These are phyloP conservation scores for Australoheros scitulus DNA, from an alignment of 2,113 vertebrate species.

Conservation along the genomic window DNA sequence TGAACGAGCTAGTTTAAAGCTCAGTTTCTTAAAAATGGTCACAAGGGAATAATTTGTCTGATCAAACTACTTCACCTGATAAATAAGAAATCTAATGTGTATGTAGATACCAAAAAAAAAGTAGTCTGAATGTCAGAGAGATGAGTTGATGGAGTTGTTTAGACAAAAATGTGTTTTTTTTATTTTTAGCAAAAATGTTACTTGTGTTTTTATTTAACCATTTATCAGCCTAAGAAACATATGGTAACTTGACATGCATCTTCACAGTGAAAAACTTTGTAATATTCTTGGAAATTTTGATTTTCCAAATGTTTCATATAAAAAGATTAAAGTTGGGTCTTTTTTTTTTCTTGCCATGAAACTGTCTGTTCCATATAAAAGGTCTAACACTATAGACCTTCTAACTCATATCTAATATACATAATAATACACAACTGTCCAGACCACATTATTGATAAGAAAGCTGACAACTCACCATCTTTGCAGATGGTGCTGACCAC, in stretches of 20 bases:
- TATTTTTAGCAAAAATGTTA: not conserved
- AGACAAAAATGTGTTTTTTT: not conserved
- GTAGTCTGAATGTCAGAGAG: too few species aligned
- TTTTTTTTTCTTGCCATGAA: too few species aligned
- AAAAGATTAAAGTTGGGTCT: too few species aligned
- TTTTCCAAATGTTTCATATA: too few species aligned
- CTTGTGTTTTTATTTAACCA: too few species aligned
- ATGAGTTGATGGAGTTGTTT: not conserved
- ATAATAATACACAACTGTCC: not conserved
- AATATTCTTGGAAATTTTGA: too few species aligned
- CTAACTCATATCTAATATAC: not conserved
- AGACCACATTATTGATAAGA: conserved; percentile 29
- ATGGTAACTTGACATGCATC: too few species aligned
- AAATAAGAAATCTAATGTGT: conserved; percentile 5
- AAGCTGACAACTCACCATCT: conserved; percentile 93
- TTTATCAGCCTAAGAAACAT: too few species aligned
- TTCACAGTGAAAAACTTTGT: too few species aligned
- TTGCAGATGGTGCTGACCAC: conserved; percentile 96
- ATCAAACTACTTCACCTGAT: not conserved
- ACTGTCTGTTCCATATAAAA: too few species aligned
- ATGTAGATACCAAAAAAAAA: not conserved
- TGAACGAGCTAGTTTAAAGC: conserved; percentile 51
- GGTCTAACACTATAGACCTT: not conserved
- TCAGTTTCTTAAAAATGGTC: not conserved
- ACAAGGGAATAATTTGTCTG: not conserved